These are phyloP conservation scores for Pseudomugil tenellus DNA, from an alignment of 2,797 vertebrate genomes.

Conservation along the genomic window DNA sequence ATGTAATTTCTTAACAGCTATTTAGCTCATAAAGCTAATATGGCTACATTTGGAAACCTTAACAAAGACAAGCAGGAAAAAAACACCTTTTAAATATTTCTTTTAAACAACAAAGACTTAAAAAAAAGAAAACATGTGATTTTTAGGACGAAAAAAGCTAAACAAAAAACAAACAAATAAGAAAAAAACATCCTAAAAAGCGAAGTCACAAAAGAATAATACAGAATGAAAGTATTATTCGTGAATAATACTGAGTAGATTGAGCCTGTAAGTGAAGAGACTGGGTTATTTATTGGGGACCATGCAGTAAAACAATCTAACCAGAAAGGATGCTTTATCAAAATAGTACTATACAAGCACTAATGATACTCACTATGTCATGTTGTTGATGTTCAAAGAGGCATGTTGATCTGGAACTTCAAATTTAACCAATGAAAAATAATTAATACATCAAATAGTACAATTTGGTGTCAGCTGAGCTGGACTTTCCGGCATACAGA, in stretches of 20 bases:
- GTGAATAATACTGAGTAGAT: not conserved
- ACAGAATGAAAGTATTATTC: conserved; percentile 12
- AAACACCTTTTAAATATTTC: conserved; percentile 2
- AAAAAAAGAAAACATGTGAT: not conserved
- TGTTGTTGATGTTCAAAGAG: conserved; percentile 42
- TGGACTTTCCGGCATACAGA: conserved; percentile 10
- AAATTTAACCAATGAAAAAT: not conserved
- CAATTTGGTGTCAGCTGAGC: conserved; percentile 66
- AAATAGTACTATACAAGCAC: conserved; percentile 18
- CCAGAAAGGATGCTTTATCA: conserved; percentile 12
- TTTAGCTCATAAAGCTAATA: not conserved
- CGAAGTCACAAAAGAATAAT: conserved; percentile 14
- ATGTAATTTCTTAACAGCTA: not conserved
- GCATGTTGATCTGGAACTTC: conserved; percentile 29
- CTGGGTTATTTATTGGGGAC: not conserved
- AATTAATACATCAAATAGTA: conserved; percentile 9
- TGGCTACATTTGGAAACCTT: not conserved
- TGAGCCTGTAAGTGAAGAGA: no score
- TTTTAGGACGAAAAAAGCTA: no score
- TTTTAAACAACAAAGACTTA: not conserved
- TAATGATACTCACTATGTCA: conserved; percentile 50
- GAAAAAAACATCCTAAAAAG: conserved; percentile 18
- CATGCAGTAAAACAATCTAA: conserved; percentile 18
- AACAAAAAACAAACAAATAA: no score
- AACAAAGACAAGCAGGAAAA: not conserved